A percentile compares a stretch with the other conserved stretches of the same genome.
These are phyloP conservation scores for Rynchops niger DNA, from an alignment of 2,113 vertebrate genomes.

Conservation along the genomic window DNA sequence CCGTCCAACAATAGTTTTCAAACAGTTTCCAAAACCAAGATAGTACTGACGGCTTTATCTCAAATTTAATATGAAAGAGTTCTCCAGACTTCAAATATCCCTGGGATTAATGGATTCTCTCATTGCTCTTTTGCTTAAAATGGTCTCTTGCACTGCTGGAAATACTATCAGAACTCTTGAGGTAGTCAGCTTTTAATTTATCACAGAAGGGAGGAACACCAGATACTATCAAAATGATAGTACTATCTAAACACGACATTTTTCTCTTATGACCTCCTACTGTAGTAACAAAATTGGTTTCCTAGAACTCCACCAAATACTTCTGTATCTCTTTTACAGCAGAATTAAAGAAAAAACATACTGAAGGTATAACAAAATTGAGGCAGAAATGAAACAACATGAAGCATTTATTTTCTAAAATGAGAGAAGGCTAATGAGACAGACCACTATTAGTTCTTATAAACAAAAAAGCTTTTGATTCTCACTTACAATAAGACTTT, in stretches of 20 bases:
- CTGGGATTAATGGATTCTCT: constrained; percentile 36
- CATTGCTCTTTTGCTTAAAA: constrained; percentile 50
- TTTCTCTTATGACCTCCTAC: constrained; percentile 61
- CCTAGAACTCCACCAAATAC: constrained; percentile 43
- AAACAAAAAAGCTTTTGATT: constrained; percentile 21
- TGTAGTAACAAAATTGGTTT: constrained; percentile 64
- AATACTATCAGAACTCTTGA: constrained; percentile 41
- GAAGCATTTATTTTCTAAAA: not conserved
- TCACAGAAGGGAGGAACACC: constrained; percentile 16
- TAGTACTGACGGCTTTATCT: constrained; percentile 16
- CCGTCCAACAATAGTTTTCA: not conserved
- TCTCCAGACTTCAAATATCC: constrained; percentile 25
- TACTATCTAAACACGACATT: constrained; percentile 55
- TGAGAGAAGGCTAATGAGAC: not conserved
- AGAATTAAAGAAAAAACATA: constrained; percentile 53
- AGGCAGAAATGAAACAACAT: not conserved
- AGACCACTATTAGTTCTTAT: not conserved
- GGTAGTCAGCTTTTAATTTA: constrained; percentile 67
- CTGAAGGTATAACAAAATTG: not conserved
- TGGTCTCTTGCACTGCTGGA: constrained; percentile 46
- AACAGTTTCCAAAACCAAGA: not conserved
- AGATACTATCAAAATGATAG: constrained; percentile 63
- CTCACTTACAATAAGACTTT: not conserved
- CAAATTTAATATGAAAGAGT: constrained; percentile 15
- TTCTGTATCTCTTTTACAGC: not conserved